Percentiles rank a stretch among this genome's conserved stretches.
Conservation (phyloP, 2,113 vertebrate species). For the Variabilichromis moorii region DNA sequence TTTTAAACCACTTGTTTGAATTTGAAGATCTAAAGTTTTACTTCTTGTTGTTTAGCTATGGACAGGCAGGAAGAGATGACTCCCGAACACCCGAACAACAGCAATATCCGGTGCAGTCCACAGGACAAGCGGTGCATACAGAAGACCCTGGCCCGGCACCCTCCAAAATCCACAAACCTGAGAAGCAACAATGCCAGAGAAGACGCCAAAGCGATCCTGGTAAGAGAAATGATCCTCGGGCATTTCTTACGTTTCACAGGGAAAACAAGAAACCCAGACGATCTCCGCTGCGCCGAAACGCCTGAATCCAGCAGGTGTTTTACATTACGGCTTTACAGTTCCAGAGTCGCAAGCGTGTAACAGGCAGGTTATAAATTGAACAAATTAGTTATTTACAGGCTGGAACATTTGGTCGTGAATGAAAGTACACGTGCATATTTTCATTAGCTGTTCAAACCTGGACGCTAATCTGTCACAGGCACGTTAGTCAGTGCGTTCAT, state of each 20-base stretch:
- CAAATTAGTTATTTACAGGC: conserved; percentile 44
- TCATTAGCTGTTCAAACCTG: conserved; percentile 2
- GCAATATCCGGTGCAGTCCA: conserved; percentile 83
- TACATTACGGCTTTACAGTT: conserved; percentile 9
- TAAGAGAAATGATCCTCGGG: conserved; percentile 22
- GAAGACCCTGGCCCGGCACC: conserved; percentile 77
- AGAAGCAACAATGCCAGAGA: conserved; percentile 73
- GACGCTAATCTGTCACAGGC: background rate
- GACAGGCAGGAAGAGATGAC: conserved; percentile 78
- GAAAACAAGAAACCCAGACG: background rate
- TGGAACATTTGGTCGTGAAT: conserved; percentile 26
- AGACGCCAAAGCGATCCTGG: conserved; percentile 72
- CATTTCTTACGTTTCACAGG: background rate
- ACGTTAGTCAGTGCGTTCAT: background rate
- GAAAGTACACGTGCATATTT: conserved; percentile 11
- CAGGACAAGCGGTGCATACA: conserved; percentile 87
- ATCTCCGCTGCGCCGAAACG: background rate
- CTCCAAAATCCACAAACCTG: conserved; percentile 76
- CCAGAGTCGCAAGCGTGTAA: background rate
- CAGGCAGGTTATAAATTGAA: conserved; percentile 34
- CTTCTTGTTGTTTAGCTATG: conserved; percentile 46
- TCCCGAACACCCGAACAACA: conserved; percentile 83
- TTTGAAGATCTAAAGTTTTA: background rate
- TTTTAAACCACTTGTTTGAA: accelerated
- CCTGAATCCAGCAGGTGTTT: conserved; percentile 32